These are phyloP conservation scores for Drosophila bunnanda DNA, from an alignment of 2,888 invertebrate genomes.

Conservation along the genomic window DNA sequence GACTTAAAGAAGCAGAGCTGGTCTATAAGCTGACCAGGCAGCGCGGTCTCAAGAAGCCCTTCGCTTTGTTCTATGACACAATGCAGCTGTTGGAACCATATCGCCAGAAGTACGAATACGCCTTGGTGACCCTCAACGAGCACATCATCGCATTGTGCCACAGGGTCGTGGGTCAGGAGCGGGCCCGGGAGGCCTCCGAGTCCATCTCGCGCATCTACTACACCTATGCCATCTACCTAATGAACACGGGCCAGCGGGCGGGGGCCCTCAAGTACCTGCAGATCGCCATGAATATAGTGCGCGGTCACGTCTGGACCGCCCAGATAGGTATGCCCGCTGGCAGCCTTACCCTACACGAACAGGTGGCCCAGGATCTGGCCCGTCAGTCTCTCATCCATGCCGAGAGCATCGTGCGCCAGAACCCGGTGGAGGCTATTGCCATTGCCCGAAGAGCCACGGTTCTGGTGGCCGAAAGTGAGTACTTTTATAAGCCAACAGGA, in stretches of 20 bases:
- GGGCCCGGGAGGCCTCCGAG: slow-evolving; percentile 55
- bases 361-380: slow-evolving; percentile 61
- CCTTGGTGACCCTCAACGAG: slow-evolving; percentile 65
- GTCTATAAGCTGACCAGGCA: slow-evolving; percentile 47
- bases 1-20: slow-evolving; percentile 73
- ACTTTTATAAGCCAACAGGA: no score
- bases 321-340: slow-evolving; percentile 51
- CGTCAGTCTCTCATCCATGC: slow-evolving; percentile 63
- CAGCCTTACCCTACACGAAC: slow-evolving; percentile 62
- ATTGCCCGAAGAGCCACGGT: slow-evolving; percentile 66
- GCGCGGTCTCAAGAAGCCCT: slow-evolving; percentile 59
- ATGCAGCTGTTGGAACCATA: slow-evolving; percentile 64
- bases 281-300: slow-evolving; percentile 62
- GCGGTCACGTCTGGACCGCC: slow-evolving; percentile 70
- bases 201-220: slow-evolving; percentile 74
- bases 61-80: slow-evolving; percentile 69
- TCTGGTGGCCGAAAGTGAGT: slow-evolving; percentile 70
- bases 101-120: slow-evolving; percentile 70
- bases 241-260: slow-evolving; percentile 38
- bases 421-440: slow-evolving; percentile 63
- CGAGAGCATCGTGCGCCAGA: slow-evolving; percentile 47
- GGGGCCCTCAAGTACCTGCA: slow-evolving; percentile 62
- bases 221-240: slow-evolving; percentile 61
- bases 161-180: slow-evolving; percentile 51
- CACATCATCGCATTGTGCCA: slow-evolving; percentile 65